Evolutionary conservation across 1,140 invertebrate species (phyloP).

Genomic region (Leptinotarsa lineolata): DNA sequence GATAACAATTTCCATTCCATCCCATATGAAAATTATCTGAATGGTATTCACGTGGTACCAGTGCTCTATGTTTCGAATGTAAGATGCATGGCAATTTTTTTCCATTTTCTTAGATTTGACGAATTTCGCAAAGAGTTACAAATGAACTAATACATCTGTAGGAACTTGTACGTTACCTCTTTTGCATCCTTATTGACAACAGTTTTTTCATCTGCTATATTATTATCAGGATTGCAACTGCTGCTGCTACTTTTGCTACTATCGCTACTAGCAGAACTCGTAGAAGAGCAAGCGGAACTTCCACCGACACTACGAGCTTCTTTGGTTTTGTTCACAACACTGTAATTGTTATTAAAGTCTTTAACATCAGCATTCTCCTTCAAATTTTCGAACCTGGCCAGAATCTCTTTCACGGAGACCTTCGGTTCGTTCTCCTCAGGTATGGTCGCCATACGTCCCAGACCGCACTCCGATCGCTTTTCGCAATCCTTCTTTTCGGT

Average conservation of each 20-base stretch:
- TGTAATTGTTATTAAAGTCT: slow-evolving; percentile 37
- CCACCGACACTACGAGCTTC: neutral
- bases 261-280: slow-evolving; percentile 3
- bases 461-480: slow-evolving; percentile 36
- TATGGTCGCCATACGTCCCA: slow-evolving; percentile 73
- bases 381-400: slow-evolving; percentile 78
- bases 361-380: slow-evolving; percentile 41
- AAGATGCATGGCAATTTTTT: too few relatives aligned
- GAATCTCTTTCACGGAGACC: slow-evolving; percentile 78
- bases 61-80: too few relatives aligned
- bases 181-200: neutral
- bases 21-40: too few relatives aligned
- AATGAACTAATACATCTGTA: too few relatives aligned
- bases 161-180: neutral
- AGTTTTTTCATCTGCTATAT: neutral
- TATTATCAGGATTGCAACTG: neutral
- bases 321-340: slow-evolving; percentile 1
- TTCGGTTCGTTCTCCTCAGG: slow-evolving; percentile 79
- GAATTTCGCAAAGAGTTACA: too few relatives aligned
- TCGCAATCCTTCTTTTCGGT: slow-evolving; percentile 31
- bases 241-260: neutral
- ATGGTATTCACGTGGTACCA: too few relatives aligned
- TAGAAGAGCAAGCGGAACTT: neutral
- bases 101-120: too few relatives aligned
- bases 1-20: too few relatives aligned